These are phyloP conservation scores for Sebastes cheni DNA, from an alignment of 2,797 vertebrate genomes.

Conservation along the genomic window DNA sequence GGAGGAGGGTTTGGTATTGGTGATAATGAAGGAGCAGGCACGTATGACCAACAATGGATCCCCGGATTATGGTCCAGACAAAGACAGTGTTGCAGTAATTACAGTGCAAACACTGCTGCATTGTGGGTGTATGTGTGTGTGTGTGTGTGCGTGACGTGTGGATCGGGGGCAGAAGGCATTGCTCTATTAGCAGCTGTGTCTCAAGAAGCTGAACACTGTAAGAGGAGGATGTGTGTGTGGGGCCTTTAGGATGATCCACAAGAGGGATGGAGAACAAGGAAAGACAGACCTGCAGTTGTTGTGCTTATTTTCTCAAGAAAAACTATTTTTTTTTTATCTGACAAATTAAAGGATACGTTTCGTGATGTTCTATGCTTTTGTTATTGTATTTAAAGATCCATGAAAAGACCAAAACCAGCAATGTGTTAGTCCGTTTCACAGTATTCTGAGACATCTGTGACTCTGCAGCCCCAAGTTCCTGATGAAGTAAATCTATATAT, in stretches of 20 bases:
- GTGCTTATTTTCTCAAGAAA: neutral
- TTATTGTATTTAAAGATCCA: neutral
- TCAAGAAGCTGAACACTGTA: constrained; percentile 57
- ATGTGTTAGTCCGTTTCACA: neutral
- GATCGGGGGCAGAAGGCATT: constrained; percentile 53
- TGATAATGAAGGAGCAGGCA: constrained; percentile 76
- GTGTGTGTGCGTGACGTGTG: constrained; percentile 4
- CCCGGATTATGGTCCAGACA: constrained; percentile 79
- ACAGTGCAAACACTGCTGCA: constrained; percentile 73
- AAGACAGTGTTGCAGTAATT: constrained; percentile 82
- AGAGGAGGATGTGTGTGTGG: constrained; percentile 29
- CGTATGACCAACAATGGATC: constrained; percentile 79
- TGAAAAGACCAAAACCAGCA: neutral
- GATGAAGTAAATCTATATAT: neutral
- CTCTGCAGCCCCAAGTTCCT: neutral
- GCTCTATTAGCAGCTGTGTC: constrained; percentile 78
- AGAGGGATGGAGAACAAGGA: neutral
- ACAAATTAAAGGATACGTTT: neutral
- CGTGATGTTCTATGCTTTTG: neutral
- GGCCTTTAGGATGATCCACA: neutral
- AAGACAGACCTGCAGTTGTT: neutral
- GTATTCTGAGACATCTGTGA: neutral
- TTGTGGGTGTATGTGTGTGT: constrained; percentile 35
- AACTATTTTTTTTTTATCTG: neutral
- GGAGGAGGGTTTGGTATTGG: constrained; percentile 50